These are phyloP conservation scores for Vicugna pacos DNA, from an alignment of 2,113 vertebrate species.

Conservation along the genomic window DNA sequence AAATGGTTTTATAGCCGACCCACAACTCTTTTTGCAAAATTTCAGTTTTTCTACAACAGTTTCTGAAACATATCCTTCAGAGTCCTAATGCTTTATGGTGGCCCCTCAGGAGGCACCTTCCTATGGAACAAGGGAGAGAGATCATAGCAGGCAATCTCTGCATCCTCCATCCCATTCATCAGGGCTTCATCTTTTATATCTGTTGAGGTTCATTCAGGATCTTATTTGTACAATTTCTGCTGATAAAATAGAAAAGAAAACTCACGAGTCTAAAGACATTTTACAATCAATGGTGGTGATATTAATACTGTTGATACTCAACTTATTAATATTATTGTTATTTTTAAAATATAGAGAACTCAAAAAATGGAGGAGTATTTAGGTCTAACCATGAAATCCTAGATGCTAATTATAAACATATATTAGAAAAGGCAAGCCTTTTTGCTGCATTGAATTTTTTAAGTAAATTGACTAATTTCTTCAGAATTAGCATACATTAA, in stretches of 20 bases:
- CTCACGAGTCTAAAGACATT: not conserved
- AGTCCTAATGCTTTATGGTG: not conserved
- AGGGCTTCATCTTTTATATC: not conserved
- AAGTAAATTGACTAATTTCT: slow-evolving; percentile 20
- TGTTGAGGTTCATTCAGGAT: not conserved
- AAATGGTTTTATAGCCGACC: not conserved
- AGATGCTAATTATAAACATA: not conserved
- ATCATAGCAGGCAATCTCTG: not conserved
- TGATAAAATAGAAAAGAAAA: not conserved
- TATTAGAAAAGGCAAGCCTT: not conserved
- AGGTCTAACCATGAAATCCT: not conserved
- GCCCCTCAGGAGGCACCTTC: not conserved
- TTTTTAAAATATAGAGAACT: not conserved
- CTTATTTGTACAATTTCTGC: not conserved
- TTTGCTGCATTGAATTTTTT: not conserved
- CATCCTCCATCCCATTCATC: not conserved
- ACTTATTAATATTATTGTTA: not conserved
- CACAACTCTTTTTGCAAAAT: not conserved
- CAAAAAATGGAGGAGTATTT: not conserved
- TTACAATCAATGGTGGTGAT: not conserved
- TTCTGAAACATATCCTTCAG: not conserved
- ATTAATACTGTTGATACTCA: not conserved
- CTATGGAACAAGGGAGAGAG: not conserved
- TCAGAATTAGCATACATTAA: slow-evolving; percentile 7
- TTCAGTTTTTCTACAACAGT: not conserved